phyloP scores from a whole-genome alignment of 2,797 vertebrate genomes.

The Crypturellus tataupa region DNA sequence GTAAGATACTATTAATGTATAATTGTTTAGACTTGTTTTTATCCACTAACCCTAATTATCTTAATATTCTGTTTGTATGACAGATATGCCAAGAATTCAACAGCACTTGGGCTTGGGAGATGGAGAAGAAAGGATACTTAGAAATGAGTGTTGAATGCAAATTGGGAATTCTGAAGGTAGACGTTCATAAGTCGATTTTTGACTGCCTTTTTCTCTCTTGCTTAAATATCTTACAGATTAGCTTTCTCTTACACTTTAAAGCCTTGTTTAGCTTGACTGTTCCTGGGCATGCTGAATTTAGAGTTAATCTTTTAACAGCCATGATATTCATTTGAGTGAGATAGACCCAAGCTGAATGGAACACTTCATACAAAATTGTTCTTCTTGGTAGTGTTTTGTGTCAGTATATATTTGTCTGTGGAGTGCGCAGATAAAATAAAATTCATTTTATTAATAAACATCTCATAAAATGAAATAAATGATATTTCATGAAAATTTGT shows the following conservation, averaged over 20 bases:
- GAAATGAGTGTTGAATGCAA: conserved; percentile 97
- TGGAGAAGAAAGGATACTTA: conserved; percentile 97
- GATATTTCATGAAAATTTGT: too few species aligned
- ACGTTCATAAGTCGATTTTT: background rate
- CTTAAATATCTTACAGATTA: background rate
- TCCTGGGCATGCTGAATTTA: background rate
- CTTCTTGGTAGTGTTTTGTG: background rate
- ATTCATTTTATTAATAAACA: too few species aligned
- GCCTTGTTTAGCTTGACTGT: background rate
- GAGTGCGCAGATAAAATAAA: too few species aligned
- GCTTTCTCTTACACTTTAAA: background rate
- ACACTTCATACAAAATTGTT: background rate
- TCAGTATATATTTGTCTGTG: background rate
- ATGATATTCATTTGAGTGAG: fast-evolving
- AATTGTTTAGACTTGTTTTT: background rate
- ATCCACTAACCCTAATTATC: conserved; percentile 7
- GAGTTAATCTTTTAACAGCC: background rate
- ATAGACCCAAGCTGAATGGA: background rate
- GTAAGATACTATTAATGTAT: background rate
- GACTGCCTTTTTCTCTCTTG: conserved; percentile 83
- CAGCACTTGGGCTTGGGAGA: conserved; percentile 98
- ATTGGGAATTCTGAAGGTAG: conserved; percentile 95
- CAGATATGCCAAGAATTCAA: conserved; percentile 97
- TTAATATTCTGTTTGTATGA: conserved; percentile 32
- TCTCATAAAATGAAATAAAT: background rate